These are phyloP conservation scores for Toxonevra muliebris DNA, from an alignment of 2,888 invertebrate genomes.

Conservation along the genomic window DNA sequence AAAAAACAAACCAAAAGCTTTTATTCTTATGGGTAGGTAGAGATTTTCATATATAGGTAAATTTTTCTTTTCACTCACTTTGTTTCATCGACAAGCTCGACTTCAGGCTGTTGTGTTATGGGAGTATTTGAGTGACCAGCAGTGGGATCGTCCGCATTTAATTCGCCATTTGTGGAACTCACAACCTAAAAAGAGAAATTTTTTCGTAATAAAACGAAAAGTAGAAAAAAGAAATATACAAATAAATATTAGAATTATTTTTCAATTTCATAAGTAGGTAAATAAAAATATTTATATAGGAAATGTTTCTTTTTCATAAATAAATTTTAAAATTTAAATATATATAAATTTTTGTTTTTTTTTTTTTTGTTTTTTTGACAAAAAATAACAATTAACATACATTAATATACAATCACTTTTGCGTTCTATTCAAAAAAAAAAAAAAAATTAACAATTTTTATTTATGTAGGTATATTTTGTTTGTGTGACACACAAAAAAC, in stretches of 20 bases:
- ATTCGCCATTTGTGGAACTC: conserved; percentile 95
- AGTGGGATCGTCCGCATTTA: conserved; percentile 94
- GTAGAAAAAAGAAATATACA: conserved; percentile 34
- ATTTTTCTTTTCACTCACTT: conserved; percentile 75
- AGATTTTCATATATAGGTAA: not conserved
- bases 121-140: conserved; percentile 98
- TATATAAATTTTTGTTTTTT: not conserved
- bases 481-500: not conserved
- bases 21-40: no score
- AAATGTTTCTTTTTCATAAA: not conserved
- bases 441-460: conserved; percentile 5
- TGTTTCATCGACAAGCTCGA: conserved; percentile 96
- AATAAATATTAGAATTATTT: conserved; percentile 4
- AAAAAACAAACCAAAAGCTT: no score
- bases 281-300: not conserved
- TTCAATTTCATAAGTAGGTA: not conserved
- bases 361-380: not conserved
- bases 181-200: conserved; percentile 78
- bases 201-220: conserved; percentile 27
- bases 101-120: conserved; percentile 92
- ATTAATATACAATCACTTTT: not conserved
- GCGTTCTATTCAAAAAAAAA: conserved; percentile 7
- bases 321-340: not conserved
- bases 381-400: not conserved
- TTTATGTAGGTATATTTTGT: not conserved